Evolutionary conservation across 2,113 vertebrate species (phyloP).

Genomic region (Hyperopisus bebe): DNA sequence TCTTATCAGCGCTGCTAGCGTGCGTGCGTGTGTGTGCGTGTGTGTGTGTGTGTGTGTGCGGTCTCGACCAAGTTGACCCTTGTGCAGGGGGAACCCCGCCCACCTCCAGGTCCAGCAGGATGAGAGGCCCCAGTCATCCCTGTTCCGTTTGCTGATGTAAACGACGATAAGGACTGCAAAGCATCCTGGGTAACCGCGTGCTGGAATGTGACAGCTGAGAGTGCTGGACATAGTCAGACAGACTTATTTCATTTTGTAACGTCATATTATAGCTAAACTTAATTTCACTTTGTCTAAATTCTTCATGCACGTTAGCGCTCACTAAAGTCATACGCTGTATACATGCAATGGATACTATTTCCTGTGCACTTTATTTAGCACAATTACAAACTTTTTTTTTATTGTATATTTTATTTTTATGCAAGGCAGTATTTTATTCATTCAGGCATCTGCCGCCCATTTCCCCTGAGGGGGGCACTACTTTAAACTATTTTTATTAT

Average conservation of each 20-base stretch:
- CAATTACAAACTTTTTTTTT: neutral
- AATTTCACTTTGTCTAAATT: neutral
- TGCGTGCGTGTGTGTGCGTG: neutral
- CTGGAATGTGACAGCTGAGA: neutral
- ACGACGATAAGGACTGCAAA: neutral
- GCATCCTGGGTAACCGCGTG: neutral
- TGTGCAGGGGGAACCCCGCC: neutral
- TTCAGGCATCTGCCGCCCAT: neutral
- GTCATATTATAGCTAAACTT: neutral
- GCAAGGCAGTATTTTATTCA: neutral
- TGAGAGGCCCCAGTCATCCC: neutral
- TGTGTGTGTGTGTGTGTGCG: neutral
- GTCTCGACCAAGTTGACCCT: neutral
- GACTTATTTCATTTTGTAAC: neutral
- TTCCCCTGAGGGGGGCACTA: neutral
- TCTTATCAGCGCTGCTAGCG: neutral
- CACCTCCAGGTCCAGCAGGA: neutral
- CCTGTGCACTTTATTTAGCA: neutral
- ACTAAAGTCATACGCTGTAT: neutral
- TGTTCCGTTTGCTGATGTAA: neutral
- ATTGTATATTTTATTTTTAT: neutral
- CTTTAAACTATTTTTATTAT: neutral
- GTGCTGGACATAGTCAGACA: neutral
- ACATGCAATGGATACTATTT: neutral
- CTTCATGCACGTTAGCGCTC: neutral